Percentiles rank a stretch among this genome's conserved stretches.
Evolutionary conservation across 2,113 vertebrate genomes (phyloP).

Genomic region (Corvus hawaiiensis): DNA sequence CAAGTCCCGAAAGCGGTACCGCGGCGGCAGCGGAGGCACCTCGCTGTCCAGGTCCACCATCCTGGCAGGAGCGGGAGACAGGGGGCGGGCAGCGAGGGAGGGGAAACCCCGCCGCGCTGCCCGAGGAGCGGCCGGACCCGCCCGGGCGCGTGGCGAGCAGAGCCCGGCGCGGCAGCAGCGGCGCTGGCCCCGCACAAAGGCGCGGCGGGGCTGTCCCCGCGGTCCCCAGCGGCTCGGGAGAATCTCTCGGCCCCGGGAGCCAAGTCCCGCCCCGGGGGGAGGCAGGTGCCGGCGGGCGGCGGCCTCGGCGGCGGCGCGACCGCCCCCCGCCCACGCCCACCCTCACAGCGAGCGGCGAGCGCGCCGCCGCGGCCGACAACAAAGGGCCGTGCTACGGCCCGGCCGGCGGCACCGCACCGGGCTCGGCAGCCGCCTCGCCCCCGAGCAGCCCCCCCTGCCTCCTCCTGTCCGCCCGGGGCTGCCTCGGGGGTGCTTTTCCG

Average conservation of each 20-base stretch:
- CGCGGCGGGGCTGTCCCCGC: not conserved
- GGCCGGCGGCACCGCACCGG: rapidly evolving
- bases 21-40: slow-evolving; percentile 86
- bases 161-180: not conserved
- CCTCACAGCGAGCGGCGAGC: not conserved
- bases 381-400: not conserved
- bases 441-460: too few species aligned
- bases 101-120: not conserved
- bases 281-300: not conserved
- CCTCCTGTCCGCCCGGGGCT: rapidly evolving
- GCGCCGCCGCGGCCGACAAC: slow-evolving; percentile 18
- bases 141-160: not conserved
- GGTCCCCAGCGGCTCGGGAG: not conserved
- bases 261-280: not conserved
- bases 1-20: slow-evolving; percentile 89
- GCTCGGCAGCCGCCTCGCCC: too few species aligned
- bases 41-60: slow-evolving; percentile 87
- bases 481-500: too few species aligned
- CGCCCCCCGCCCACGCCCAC: not conserved
- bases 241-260: not conserved
- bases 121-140: not conserved
- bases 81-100: not conserved
- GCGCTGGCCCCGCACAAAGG: not conserved
- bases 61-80: slow-evolving; percentile 1
- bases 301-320: not conserved